Evolutionary conservation across 2,113 vertebrate species (phyloP).

Genomic region (Cnemophilus loriae): DNA sequence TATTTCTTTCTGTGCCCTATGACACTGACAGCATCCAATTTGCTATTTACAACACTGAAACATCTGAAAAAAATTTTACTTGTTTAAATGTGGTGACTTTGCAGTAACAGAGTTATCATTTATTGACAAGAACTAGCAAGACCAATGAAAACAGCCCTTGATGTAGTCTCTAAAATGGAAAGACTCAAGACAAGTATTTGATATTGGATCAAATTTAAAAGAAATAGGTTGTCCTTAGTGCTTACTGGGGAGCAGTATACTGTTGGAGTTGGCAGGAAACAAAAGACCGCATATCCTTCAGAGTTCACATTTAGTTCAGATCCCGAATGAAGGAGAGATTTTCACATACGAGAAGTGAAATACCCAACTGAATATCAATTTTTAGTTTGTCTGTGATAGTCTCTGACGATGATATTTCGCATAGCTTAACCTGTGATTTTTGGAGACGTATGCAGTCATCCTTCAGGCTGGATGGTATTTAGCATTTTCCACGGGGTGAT

Average conservation of each 20-base stretch:
- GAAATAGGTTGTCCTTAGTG: not conserved
- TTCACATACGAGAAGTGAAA: not conserved
- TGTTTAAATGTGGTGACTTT: not conserved
- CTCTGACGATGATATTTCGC: no score
- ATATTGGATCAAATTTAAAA: not conserved
- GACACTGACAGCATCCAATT: not conserved
- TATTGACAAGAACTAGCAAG: not conserved
- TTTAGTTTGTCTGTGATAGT: not conserved
- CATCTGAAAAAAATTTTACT: not conserved
- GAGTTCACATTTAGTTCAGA: not conserved
- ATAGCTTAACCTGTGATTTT: not conserved
- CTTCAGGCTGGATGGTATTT: not conserved
- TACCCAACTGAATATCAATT: not conserved
- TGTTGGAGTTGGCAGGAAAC: not conserved
- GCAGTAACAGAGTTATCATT: not conserved
- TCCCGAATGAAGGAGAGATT: not conserved
- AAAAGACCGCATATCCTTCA: not conserved
- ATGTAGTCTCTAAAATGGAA: not conserved
- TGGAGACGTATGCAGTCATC: not conserved
- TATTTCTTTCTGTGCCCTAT: not conserved
- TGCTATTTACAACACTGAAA: not conserved
- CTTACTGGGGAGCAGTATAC: not conserved
- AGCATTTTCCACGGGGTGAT: not conserved
- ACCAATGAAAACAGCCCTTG: not conserved
- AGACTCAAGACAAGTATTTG: not conserved